These are phyloP conservation scores for Platysternon megacephalum DNA, from an alignment of 2,113 vertebrate species.

Conservation along the genomic window DNA sequence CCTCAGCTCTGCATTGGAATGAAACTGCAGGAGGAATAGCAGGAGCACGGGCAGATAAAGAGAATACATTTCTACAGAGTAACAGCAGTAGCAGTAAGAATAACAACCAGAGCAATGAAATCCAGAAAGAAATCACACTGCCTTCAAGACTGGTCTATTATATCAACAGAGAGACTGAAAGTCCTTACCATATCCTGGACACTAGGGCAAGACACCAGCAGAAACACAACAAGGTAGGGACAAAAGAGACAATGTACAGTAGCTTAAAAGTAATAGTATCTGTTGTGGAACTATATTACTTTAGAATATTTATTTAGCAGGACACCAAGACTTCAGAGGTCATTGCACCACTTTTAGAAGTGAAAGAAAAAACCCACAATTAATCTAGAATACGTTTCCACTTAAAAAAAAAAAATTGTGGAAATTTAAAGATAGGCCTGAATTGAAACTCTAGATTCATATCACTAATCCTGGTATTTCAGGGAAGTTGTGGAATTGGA, in stretches of 20 bases:
- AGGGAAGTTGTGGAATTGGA: background rate
- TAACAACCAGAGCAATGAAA: slow-evolving; percentile 80
- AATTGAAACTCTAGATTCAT: slow-evolving; percentile 6
- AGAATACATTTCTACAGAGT: slow-evolving; percentile 73
- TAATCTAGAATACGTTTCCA: slow-evolving; percentile 31
- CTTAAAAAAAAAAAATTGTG: slow-evolving; percentile 9
- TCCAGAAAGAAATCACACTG: slow-evolving; percentile 88
- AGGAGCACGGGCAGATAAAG: slow-evolving; percentile 72
- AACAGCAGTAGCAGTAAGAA: slow-evolving; percentile 83
- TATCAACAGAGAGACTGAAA: slow-evolving; percentile 94
- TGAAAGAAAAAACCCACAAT: background rate
- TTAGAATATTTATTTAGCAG: slow-evolving; percentile 34
- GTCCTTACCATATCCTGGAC: slow-evolving; percentile 94
- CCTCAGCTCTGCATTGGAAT: slow-evolving; percentile 80
- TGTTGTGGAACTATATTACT: background rate
- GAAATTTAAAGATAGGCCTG: background rate
- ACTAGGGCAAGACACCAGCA: slow-evolving; percentile 90
- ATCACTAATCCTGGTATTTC: background rate
- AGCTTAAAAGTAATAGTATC: slow-evolving; percentile 2
- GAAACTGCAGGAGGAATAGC: slow-evolving; percentile 75
- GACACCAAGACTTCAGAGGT: slow-evolving; percentile 28
- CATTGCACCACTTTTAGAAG: slow-evolving; percentile 39
- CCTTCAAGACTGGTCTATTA: slow-evolving; percentile 97
- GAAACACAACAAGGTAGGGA: slow-evolving; percentile 88
- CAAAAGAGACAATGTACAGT: slow-evolving; percentile 6